phyloP scores from a whole-genome alignment of 1,140 invertebrate species.

The Holcopasites calliopsidis region DNA sequence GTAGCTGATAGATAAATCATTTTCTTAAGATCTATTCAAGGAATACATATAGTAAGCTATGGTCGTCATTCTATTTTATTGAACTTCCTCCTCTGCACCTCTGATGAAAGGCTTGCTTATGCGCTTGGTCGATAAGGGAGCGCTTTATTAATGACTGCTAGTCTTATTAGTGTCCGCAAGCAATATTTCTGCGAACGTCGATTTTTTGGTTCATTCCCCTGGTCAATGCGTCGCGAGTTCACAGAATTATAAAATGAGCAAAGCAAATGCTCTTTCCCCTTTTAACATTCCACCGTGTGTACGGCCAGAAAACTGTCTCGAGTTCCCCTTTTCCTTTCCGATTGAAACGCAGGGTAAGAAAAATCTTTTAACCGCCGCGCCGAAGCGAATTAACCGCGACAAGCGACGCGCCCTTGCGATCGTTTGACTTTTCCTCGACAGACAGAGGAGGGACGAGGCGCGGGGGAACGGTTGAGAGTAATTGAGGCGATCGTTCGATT shows the following conservation, averaged over 20 bases:
- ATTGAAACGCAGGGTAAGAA: no score
- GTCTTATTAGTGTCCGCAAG: background rate
- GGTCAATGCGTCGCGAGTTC: no score
- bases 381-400: no score
- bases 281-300: no score
- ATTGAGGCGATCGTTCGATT: slow-evolving; percentile 45
- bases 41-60: background rate
- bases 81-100: slow-evolving; percentile 16
- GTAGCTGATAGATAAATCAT: background rate
- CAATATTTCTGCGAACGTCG: no score
- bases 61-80: background rate
- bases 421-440: slow-evolving; percentile 8
- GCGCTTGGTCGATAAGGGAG: slow-evolving; percentile 20
- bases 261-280: no score
- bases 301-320: no score
- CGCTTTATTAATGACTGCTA: slow-evolving; percentile 45
- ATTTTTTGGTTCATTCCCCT: background rate
- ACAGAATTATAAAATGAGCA: no score
- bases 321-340: no score
- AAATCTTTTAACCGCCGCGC: no score
- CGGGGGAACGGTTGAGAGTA: slow-evolving; percentile 7
- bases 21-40: background rate
- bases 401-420: background rate
- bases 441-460: background rate
- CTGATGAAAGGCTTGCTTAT: slow-evolving; percentile 17